Conservation (phyloP, 2,113 vertebrate species). For the Pholis gunnellus region DNA sequence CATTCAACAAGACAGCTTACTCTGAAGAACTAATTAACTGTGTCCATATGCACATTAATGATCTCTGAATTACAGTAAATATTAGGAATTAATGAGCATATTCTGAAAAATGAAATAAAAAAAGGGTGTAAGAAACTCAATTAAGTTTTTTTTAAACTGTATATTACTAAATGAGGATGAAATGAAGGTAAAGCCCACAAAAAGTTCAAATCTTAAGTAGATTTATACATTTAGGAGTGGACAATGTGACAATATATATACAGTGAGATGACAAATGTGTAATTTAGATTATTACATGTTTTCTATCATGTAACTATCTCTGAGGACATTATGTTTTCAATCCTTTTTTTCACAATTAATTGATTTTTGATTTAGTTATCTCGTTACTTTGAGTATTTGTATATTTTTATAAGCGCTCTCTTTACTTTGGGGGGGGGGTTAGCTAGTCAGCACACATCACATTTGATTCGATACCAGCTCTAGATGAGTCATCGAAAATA, state of each 20-base stretch:
- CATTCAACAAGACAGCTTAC: conserved; percentile 40
- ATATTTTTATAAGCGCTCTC: background rate
- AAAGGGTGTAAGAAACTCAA: background rate
- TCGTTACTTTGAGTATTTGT: background rate
- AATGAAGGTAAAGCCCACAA: background rate
- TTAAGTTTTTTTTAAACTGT: background rate
- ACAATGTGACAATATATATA: background rate
- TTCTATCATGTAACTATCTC: background rate
- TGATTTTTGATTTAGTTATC: background rate
- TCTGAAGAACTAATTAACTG: conserved; percentile 24
- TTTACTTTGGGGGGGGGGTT: background rate
- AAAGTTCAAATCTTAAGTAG: background rate
- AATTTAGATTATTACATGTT: background rate
- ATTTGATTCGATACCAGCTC: background rate
- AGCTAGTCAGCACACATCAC: background rate
- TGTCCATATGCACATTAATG: background rate
- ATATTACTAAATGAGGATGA: background rate
- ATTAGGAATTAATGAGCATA: background rate
- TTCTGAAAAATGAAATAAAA: background rate
- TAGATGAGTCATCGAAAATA: background rate
- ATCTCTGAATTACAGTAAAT: conserved; percentile 8
- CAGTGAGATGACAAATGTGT: background rate
- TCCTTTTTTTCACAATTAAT: background rate
- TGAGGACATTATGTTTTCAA: background rate
- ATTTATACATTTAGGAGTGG: background rate